phyloP scores from a whole-genome alignment of 37 sponge, comb jelly and placozoan species.

The Bolinopsis microptera region DNA sequence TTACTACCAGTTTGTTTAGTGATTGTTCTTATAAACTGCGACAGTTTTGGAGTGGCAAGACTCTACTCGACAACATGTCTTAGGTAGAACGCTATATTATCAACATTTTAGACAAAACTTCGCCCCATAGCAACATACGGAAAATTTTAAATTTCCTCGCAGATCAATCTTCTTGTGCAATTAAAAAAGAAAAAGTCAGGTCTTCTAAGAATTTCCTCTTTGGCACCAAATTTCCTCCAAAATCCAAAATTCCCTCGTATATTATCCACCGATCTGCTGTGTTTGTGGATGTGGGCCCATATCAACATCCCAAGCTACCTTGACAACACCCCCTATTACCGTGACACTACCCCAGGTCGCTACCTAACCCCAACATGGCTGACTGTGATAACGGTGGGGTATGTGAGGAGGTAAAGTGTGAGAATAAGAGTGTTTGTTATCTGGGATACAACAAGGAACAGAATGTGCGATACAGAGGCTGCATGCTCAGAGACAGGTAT shows the following conservation, averaged over 20 bases:
- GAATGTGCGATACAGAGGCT: constrained; percentile 3
- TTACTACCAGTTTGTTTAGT: background rate
- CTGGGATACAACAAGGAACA: background rate
- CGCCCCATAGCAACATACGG: no score
- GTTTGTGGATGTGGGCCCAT: no score
- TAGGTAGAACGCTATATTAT: background rate
- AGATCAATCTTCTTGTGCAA: no score
- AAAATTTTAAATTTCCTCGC: no score
- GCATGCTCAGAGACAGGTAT: constrained; percentile 38
- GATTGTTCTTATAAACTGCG: background rate
- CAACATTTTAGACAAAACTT: no score
- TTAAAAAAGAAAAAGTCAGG: no score
- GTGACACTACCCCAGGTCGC: constrained; percentile 4
- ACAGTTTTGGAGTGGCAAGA: background rate
- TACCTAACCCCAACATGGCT: background rate
- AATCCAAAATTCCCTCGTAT: no score
- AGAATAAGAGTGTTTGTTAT: constrained; percentile 4
- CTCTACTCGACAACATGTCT: background rate
- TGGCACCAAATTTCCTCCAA: no score
- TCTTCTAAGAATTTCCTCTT: no score
- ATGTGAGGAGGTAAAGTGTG: background rate
- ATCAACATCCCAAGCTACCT: no score
- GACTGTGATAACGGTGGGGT: constrained; percentile 29
- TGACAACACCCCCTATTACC: no score
- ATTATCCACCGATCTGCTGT: no score